Base-by-base conservation (phyloP, 2,888 invertebrate genomes). In the Celastrina argiolus region DNA sequence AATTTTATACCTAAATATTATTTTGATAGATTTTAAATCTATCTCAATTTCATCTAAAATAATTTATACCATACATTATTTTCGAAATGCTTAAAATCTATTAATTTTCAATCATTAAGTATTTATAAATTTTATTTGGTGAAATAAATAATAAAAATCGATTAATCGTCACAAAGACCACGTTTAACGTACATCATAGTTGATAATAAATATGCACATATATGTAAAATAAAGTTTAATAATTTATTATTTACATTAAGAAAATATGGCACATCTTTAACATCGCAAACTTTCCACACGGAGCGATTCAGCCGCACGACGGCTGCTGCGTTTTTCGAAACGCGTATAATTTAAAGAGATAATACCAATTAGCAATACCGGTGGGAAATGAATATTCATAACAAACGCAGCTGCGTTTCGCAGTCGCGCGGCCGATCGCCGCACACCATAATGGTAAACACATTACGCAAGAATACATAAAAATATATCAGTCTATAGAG, bases 291-390 rank as follows among this genome's bases (percentile, higher is more conserved):
- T 56, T 67, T 65, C 67, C 69, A 71, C 67, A 66, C 63, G 68
- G 68, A 63, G 71, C 69, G 72, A 67, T 67, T 70, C 70, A 61
- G 70, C 66, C 70, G 70, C 69, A 69, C 71, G 70, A 66, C 68
- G 67, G 67, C 63, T 67, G 68, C 70, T 67, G 64, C 66, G 76
- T 80, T 70, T 68, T 73, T 42, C 56, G 36, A 41, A 51, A 65
- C 39, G 65, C 65, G 65, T 18, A 42, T 42, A 65, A 65, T 65
- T 65, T 65, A 65, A 59, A 65, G 81, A 81, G 78, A 77, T 81
- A 87, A 87, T 87, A 88, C 90, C 90, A 91, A 91, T 91, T 87
- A 90, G 84, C 63, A 87, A 88, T 89, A 90, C 87, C 90, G 90
- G 90, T 90, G 90, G 90, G 90, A 89, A 88, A 80, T 84, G 85